Conservation (phyloP, 2,113 vertebrate species). For the Channa maculata region DNA sequence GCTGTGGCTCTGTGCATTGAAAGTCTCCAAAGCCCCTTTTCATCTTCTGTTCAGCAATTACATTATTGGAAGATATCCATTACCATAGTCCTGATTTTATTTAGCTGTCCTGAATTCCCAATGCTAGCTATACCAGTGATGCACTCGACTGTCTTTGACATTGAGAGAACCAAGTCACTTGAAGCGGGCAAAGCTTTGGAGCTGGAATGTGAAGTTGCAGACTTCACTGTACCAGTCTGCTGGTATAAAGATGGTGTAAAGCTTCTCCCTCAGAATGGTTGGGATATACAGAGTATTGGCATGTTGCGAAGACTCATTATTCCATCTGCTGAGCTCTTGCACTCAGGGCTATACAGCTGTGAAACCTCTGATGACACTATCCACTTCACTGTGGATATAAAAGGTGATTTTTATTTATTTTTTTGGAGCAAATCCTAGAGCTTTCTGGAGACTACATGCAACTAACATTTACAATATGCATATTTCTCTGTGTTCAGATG, state of each 20-base stretch:
- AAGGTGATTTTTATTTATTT: constrained; percentile 79
- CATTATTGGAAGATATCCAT: constrained; percentile 61
- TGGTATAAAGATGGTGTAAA: constrained; percentile 81
- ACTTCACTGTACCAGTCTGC: constrained; percentile 72
- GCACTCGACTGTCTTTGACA: constrained; percentile 74
- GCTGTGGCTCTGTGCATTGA: constrained; percentile 41
- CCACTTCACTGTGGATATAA: constrained; percentile 81
- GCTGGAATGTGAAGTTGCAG: constrained; percentile 82
- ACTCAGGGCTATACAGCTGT: constrained; percentile 82
- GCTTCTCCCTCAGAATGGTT: constrained; percentile 68
- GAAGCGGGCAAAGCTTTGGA: constrained; percentile 78
- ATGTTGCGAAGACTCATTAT: constrained; percentile 71
- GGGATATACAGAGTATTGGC: constrained; percentile 74
- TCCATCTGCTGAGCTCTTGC: constrained; percentile 76
- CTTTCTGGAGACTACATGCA: constrained; percentile 60
- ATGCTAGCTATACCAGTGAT: constrained; percentile 77
- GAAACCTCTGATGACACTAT: constrained; percentile 78
- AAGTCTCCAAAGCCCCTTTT: constrained; percentile 52
- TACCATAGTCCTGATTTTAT: constrained; percentile 70
- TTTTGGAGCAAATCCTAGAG: constrained; percentile 60
- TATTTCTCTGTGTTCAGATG: constrained; percentile 45
- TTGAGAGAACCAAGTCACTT: constrained; percentile 78
- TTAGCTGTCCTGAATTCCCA: constrained; percentile 76
- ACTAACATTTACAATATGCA: constrained; percentile 62
- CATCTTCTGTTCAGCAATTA: constrained; percentile 55